Percentiles rank a stretch among this genome's conserved stretches.
Conservation (phyloP, 2,797 vertebrate species). For the Acridotheres tristis region DNA sequence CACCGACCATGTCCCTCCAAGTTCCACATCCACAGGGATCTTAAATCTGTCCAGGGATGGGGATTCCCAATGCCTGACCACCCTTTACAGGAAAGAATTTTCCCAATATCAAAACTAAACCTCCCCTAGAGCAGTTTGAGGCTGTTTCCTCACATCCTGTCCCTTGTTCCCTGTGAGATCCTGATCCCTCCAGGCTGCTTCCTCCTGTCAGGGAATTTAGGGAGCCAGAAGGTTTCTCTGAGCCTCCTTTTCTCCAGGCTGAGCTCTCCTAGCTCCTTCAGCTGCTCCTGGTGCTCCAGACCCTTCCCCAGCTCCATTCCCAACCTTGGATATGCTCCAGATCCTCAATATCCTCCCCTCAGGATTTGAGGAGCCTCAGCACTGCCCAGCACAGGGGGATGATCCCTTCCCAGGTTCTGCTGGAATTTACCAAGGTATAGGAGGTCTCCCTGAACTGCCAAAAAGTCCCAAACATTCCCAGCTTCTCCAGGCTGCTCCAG, state of each 20-base stretch:
- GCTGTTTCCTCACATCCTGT: rapidly evolving
- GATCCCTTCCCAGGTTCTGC: neutral
- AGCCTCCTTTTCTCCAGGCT: neutral
- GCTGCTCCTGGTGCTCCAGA: neutral
- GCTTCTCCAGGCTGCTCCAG: neutral
- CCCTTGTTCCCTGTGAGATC: neutral
- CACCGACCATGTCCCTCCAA: neutral
- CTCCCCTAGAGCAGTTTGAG: neutral
- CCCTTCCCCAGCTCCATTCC: neutral
- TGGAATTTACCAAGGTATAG: neutral
- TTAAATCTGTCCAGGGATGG: neutral
- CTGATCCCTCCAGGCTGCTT: neutral
- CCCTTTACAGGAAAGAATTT: rapidly evolving
- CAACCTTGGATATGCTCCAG: neutral
- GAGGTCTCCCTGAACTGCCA: neutral
- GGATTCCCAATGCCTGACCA: neutral
- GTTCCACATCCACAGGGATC: neutral
- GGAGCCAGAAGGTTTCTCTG: neutral
- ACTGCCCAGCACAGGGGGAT: neutral
- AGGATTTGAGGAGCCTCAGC: neutral
- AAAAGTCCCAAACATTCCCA: neutral
- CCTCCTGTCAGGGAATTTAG: neutral
- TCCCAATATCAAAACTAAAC: neutral
- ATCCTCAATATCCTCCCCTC: neutral
- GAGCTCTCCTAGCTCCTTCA: neutral